phyloP scores from a whole-genome alignment of 2,113 vertebrate species.

The Sinocyclocheilus anophthalmus region DNA sequence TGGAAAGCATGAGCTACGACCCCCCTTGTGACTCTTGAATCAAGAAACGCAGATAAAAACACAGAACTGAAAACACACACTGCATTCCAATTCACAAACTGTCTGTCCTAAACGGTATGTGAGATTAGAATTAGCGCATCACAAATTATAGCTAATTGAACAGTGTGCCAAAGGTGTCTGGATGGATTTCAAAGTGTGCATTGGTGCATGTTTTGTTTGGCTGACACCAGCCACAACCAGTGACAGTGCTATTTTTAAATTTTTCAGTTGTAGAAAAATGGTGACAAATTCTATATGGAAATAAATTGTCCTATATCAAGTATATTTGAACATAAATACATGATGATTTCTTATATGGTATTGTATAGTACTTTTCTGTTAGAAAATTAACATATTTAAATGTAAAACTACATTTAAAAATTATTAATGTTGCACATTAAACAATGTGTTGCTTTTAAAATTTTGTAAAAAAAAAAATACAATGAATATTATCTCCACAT shows the following conservation, averaged over 20 bases:
- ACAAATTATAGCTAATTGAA: not conserved
- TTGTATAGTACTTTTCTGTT: no score
- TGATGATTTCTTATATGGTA: no score
- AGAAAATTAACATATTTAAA: no score
- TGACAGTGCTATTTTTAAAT: not conserved
- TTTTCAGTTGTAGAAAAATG: not conserved
- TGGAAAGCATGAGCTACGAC: not conserved
- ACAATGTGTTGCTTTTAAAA: no score
- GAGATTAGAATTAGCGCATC: not conserved
- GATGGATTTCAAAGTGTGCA: constrained; percentile 7
- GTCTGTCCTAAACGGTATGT: constrained; percentile 7
- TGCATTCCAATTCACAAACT: not conserved
- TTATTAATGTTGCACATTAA: no score
- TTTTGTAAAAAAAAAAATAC: no score
- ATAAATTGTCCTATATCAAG: no score
- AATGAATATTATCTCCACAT: no score
- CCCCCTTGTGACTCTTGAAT: not conserved
- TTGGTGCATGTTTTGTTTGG: constrained; percentile 2
- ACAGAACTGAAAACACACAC: not conserved
- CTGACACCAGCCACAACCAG: not conserved
- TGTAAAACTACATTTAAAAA: no score
- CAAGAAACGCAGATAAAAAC: not conserved
- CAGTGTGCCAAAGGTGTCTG: not conserved
- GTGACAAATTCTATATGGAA: not conserved
- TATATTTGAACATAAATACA: no score